Conservation (phyloP, 2,113 vertebrate genomes). For the Toxotes jaculatrix region DNA sequence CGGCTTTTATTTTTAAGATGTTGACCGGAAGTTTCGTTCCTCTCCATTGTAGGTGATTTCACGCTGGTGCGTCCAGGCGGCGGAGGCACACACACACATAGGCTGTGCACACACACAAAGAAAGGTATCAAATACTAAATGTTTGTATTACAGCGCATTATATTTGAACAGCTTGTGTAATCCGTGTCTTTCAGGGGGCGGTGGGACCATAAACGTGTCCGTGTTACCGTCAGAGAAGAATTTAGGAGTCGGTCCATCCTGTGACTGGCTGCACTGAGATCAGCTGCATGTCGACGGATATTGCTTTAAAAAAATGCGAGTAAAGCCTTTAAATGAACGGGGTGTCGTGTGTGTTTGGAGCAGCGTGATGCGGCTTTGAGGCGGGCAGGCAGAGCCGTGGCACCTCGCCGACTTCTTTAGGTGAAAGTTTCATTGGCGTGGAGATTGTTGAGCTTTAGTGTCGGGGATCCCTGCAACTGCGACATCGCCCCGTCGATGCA, state of each 20-base stretch:
- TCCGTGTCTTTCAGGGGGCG: not conserved
- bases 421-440: constrained; percentile 69
- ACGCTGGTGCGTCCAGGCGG: constrained; percentile 85
- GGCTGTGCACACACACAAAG: constrained; percentile 85
- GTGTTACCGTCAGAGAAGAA: constrained; percentile 15
- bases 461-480: constrained; percentile 54
- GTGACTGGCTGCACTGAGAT: constrained; percentile 65
- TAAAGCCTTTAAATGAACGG: constrained; percentile 7
- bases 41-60: constrained; percentile 28
- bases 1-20: constrained; percentile 55
- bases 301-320: constrained; percentile 48
- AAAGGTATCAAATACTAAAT: constrained; percentile 78
- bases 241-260: constrained; percentile 59
- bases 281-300: constrained; percentile 74
- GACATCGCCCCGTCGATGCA: constrained; percentile 68
- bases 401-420: not conserved
- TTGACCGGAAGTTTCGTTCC: constrained; percentile 44
- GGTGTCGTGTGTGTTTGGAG: constrained; percentile 8
- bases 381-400: not conserved
- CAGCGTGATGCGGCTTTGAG: not conserved
- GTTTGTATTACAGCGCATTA: not conserved
- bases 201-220: not conserved
- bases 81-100: constrained; percentile 72
- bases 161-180: not conserved
- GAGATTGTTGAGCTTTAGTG: constrained; percentile 44